Evolutionary conservation across 2,113 vertebrate species (phyloP).

Genomic region (Melanocharis versteri): DNA sequence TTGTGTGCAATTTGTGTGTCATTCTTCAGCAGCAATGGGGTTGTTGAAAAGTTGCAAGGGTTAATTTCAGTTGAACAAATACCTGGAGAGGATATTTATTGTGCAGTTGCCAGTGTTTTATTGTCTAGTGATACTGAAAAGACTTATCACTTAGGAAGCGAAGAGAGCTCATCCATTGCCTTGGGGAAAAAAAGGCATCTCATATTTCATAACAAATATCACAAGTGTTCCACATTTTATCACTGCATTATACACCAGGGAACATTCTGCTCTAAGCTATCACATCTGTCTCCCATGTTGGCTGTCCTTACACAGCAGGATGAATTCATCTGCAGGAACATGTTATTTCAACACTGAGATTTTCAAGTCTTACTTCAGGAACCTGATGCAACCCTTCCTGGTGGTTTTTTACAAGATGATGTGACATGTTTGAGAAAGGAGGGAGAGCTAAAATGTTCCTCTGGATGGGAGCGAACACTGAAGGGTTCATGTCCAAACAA

Average conservation of each 20-base stretch:
- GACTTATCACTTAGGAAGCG: background rate
- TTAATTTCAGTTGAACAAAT: background rate
- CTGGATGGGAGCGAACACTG: background rate
- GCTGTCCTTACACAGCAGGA: background rate
- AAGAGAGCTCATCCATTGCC: background rate
- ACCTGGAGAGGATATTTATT: background rate
- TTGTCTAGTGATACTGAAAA: background rate
- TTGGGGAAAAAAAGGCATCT: background rate
- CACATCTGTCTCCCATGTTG: background rate
- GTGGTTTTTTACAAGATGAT: background rate
- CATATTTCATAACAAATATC: background rate
- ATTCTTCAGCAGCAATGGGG: background rate
- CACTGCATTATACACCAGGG: background rate
- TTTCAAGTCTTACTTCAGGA: background rate
- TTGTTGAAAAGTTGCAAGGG: background rate
- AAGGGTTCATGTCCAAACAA: background rate
- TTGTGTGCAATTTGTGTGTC: background rate
- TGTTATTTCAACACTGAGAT: background rate
- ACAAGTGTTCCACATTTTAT: background rate
- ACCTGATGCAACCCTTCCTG: rapidly evolving
- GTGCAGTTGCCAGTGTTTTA: background rate
- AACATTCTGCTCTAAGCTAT: background rate
- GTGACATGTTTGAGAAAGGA: background rate
- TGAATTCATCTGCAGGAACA: background rate
- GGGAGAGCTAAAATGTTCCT: background rate